phyloP scores from a whole-genome alignment of 2,797 vertebrate species.

The Apodemus agrarius region DNA sequence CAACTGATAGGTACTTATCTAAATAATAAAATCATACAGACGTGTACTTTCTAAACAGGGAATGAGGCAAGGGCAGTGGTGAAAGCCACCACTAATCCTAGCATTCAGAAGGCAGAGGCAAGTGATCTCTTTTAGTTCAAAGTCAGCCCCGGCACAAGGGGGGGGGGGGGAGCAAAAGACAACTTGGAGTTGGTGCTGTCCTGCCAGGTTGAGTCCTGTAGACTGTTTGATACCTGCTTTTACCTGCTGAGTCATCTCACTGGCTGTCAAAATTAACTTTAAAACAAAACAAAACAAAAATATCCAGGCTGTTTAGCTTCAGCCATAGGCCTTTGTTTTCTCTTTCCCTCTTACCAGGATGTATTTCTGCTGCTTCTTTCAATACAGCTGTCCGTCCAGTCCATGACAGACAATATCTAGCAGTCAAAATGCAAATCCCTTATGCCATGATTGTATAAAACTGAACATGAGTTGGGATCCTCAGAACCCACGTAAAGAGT shows the following conservation, averaged over 20 bases:
- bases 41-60: not conserved
- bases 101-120: not conserved
- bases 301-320: slow-evolving; percentile 62
- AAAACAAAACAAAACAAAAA: not conserved
- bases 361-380: slow-evolving; percentile 85
- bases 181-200: not conserved
- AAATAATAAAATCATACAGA: not conserved
- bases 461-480: not conserved
- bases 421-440: slow-evolving; percentile 42
- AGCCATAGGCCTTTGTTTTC: slow-evolving; percentile 83
- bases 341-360: slow-evolving; percentile 83
- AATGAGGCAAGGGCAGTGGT: not conserved
- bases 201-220: not conserved
- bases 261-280: not conserved
- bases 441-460: not conserved
- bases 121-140: not conserved
- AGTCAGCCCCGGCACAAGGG: not conserved
- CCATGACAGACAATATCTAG: slow-evolving; percentile 55
- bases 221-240: not conserved
- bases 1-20: not conserved
- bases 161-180: not conserved
- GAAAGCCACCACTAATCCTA: no score
- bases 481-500: not conserved
- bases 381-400: slow-evolving; percentile 67
- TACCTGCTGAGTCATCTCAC: not conserved